Base-by-base conservation (phyloP, 2,797 vertebrate genomes). In the Onychomys leucogaster region DNA sequence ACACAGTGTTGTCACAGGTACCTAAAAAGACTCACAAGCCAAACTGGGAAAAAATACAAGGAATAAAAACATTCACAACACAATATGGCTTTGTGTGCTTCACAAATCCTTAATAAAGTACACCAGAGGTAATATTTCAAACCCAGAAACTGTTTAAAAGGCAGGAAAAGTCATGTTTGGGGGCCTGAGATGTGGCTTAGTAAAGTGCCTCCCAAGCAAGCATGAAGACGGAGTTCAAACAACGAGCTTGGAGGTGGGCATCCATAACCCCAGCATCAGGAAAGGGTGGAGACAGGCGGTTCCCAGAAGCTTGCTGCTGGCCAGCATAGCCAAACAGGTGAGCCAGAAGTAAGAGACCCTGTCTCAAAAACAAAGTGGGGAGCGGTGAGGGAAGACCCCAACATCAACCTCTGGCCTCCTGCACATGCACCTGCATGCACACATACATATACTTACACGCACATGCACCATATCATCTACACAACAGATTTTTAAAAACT, bases 51-150 rank as follows among this genome's bases (percentile, higher is more conserved):
- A 57, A 82, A 81, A 55, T 27, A 81, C 34, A 73, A 84, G 94
- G 82, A 92, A 75, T n/a, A 90, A 17, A 67, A 78, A 76, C 80
- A 89, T 34, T 46, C 85, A 88, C 55, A 89, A n/a, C 34, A 92
- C 87, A 84, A 94, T 61, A 69, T n/a, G 71, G 96, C 55, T 89
- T 82, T 81, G 75, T 95, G 80, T 82, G n/a, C 78, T 73, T 90
- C 89, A 94, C 82, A 95, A 23, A 84, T 80, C n/a, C 57, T 89
- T 87, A 95, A 73, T 65, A 67, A 97, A 93, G 69, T 55, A 89
- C 0, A 78, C n/a, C 23, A 80, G 82, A 89, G 71, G 88, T n/a
- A 86, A 93, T 3, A 80, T 81, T 85, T 81, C 73, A 91, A 95
- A 92, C 59, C 59, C 77, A 93, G 61, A 57, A 94, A 67, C 7